Evolutionary conservation across 2,113 vertebrate genomes (phyloP).

Genomic region (Mus spicilegus): DNA sequence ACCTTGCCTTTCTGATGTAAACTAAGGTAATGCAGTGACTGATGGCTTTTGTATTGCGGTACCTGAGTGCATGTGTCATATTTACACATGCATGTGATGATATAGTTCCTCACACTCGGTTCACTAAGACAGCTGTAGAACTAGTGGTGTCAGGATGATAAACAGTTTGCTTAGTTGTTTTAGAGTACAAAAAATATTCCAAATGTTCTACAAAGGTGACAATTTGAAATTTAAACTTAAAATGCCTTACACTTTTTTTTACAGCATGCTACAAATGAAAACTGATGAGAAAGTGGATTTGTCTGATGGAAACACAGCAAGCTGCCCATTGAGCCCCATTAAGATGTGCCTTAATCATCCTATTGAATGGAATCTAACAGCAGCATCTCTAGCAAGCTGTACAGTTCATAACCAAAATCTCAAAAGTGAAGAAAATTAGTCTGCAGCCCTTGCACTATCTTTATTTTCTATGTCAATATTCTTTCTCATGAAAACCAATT

Average conservation of each 20-base stretch:
- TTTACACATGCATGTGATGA: not conserved
- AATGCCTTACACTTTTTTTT: conserved; percentile 72
- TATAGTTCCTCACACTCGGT: not conserved
- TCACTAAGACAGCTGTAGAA: not conserved
- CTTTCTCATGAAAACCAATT: conserved; percentile 82
- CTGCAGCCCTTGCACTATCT: conserved; percentile 86
- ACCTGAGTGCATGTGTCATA: not conserved
- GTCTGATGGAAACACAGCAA: conserved; percentile 86
- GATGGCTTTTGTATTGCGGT: not conserved
- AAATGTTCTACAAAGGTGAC: conserved; percentile 23
- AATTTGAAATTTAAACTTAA: conserved; percentile 76
- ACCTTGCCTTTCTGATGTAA: not conserved
- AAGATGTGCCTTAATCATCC: conserved; percentile 91
- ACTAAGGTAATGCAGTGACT: not conserved
- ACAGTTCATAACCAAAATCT: conserved; percentile 90
- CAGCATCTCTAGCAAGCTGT: conserved; percentile 86
- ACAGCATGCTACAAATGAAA: conserved; percentile 87
- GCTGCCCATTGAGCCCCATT: conserved; percentile 87
- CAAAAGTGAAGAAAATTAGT: conserved; percentile 88
- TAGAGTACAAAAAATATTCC: not conserved
- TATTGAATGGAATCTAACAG: conserved; percentile 88
- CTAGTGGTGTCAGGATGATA: not conserved
- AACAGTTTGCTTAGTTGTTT: not conserved
- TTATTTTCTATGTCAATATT: conserved; percentile 86
- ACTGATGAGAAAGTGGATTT: conserved; percentile 86